Conservation (phyloP, 2,888 invertebrate species). For the Arctia plantaginis region DNA sequence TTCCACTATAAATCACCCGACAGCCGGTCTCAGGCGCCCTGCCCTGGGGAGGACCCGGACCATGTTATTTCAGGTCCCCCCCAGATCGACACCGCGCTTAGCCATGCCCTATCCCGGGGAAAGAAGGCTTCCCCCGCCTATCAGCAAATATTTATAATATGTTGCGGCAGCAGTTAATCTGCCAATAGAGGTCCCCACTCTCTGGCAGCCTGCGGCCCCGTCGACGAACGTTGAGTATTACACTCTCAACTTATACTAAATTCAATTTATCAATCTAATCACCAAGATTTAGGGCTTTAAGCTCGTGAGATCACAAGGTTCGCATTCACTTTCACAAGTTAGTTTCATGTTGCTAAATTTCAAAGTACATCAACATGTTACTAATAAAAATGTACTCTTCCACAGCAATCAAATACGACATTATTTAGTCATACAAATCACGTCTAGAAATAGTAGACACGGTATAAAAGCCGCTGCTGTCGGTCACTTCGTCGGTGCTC, state of each 20-base stretch:
- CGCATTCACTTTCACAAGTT: constrained; percentile 40
- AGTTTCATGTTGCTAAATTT: constrained; percentile 30
- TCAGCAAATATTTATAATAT: no score
- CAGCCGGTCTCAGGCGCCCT: no score
- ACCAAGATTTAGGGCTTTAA: constrained; percentile 54
- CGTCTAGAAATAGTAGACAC: constrained; percentile 76
- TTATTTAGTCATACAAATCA: constrained; percentile 71
- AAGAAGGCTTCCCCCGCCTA: no score
- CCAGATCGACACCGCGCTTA: no score
- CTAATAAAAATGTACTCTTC: constrained; percentile 26
- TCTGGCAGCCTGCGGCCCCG: no score
- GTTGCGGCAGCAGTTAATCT: no score
- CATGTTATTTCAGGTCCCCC: no score
- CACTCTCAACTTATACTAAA: constrained; percentile 16
- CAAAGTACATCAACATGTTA: constrained; percentile 30
- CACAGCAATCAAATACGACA: background rate
- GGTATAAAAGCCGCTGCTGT: constrained; percentile 79
- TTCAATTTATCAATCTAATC: constrained; percentile 35
- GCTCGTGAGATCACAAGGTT: constrained; percentile 70
- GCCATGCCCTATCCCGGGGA: no score
- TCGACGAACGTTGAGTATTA: constrained; percentile 30
- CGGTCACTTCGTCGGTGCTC: constrained; percentile 82
- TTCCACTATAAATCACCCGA: no score
- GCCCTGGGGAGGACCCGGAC: no score
- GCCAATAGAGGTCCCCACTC: no score